Conservation (phyloP, 2,113 vertebrate species). For the Pseudopodoces humilis region DNA sequence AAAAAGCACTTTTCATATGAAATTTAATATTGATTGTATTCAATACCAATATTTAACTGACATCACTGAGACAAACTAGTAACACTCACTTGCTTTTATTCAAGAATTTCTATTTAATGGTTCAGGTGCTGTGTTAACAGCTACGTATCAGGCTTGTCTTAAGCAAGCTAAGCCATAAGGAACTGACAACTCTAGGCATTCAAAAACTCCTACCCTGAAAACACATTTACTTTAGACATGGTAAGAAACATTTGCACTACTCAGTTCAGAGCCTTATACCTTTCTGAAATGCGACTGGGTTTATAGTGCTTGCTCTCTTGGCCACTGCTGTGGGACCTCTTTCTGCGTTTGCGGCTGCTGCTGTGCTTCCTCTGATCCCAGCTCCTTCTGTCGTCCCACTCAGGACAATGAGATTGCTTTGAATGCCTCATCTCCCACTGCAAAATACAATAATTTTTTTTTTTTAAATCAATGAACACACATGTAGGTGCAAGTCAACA, state of each 20-base stretch:
- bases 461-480: background rate
- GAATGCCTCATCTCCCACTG: constrained; percentile 85
- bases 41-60: background rate
- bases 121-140: background rate
- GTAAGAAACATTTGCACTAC: background rate
- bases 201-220: background rate
- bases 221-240: background rate
- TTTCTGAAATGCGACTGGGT: constrained; percentile 75
- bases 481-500: background rate
- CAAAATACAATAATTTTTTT: background rate
- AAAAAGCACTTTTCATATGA: background rate
- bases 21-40: background rate
- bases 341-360: constrained; percentile 79
- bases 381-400: constrained; percentile 81
- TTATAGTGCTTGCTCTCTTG: constrained; percentile 85
- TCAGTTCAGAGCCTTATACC: constrained; percentile 76
- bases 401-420: constrained; percentile 80
- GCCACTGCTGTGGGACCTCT: constrained; percentile 87
- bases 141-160: background rate
- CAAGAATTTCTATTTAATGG: background rate
- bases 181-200: background rate
- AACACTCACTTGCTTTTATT: background rate
- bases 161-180: background rate
- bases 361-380: constrained; percentile 82
- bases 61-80: background rate